Evolutionary conservation across 1,140 invertebrate species (phyloP).

Genomic region (Bicyclus anynana): DNA sequence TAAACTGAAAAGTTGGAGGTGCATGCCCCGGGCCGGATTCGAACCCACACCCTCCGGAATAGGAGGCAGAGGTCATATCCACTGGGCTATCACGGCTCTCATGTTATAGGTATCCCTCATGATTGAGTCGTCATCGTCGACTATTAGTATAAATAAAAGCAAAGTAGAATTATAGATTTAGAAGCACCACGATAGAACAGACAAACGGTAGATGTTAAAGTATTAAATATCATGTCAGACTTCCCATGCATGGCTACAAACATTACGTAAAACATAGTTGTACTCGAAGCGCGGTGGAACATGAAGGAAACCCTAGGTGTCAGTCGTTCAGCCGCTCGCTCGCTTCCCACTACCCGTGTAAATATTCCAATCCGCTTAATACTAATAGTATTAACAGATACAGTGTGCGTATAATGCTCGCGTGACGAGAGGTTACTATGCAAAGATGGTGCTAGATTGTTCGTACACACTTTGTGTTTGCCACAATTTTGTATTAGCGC

Average conservation of each 20-base stretch:
- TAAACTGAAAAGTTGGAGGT: too few relatives aligned
- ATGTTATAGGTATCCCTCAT: too few relatives aligned
- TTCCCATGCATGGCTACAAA: not conserved
- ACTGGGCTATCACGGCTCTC: too few relatives aligned
- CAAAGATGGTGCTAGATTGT: too few relatives aligned
- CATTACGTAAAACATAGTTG: not conserved
- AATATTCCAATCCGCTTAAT: conserved; percentile 54
- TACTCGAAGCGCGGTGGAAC: conserved; percentile 3
- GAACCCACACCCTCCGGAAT: too few relatives aligned
- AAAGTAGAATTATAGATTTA: not conserved
- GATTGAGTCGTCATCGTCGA: too few relatives aligned
- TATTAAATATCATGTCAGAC: not conserved
- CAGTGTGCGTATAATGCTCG: conserved; percentile 7
- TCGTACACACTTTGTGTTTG: too few relatives aligned
- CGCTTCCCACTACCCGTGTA: conserved; percentile 30
- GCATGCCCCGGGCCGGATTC: too few relatives aligned
- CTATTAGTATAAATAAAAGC: not conserved
- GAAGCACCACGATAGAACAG: not conserved
- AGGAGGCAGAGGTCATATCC: too few relatives aligned
- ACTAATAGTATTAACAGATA: conserved; percentile 25
- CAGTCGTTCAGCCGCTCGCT: conserved; percentile 33
- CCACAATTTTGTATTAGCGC: too few relatives aligned
- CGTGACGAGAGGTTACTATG: not conserved
- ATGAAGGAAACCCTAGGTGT: conserved; percentile 55
- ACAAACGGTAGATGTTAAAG: not conserved